Percentiles rank a stretch among this genome's conserved stretches.
Conservation (phyloP, 53 echinoderm and acorn worm species). For the Actinopyga echinites region DNA sequence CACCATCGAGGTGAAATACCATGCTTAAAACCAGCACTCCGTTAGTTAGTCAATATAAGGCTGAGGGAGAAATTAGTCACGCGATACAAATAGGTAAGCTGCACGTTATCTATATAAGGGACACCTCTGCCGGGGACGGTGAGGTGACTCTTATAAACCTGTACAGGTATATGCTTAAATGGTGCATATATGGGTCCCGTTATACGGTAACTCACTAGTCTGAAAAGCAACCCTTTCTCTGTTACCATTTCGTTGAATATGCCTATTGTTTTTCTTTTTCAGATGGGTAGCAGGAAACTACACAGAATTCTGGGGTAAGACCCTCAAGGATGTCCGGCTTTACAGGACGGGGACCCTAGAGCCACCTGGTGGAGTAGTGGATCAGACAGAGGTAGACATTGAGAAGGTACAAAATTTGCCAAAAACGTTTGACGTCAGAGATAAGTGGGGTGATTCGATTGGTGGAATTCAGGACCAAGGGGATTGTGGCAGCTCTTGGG, state of each 20-base stretch:
- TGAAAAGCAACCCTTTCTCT: background rate
- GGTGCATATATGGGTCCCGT: too few species aligned
- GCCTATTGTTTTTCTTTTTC: background rate
- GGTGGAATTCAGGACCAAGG: constrained; percentile 84
- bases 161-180: too few species aligned
- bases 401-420: constrained; percentile 55
- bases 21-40: too few species aligned
- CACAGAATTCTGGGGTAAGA: constrained; percentile 79
- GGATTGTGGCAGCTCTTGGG: constrained; percentile 91
- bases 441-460: constrained; percentile 75
- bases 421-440: constrained; percentile 71
- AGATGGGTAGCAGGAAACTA: constrained; percentile 86
- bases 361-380: constrained; percentile 54
- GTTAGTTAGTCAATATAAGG: too few species aligned
- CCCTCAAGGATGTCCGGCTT: constrained; percentile 59
- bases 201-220: too few species aligned
- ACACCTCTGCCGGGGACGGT: too few species aligned
- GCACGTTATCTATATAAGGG: too few species aligned
- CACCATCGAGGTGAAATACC: too few species aligned
- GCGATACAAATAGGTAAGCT: too few species aligned
- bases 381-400: constrained; percentile 65
- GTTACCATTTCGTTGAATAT: background rate
- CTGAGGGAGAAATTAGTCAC: too few species aligned
- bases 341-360: constrained; percentile 72
- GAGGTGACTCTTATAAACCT: too few species aligned